Base-by-base conservation (phyloP, 1,140 invertebrate genomes). In the Physella acuta region DNA sequence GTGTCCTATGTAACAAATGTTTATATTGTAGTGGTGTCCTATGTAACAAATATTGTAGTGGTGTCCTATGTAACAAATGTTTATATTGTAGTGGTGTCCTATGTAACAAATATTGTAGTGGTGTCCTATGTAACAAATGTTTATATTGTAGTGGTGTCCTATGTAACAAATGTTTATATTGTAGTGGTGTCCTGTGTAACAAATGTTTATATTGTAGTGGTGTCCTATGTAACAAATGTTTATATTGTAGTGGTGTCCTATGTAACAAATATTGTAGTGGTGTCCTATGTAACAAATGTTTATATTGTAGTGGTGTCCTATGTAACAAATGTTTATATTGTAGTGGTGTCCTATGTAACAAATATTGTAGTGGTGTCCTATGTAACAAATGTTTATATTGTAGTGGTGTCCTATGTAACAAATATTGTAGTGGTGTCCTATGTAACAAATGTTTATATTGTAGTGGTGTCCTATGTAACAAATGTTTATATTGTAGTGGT, bases 251-350 rank as follows among this genome's bases (percentile, higher is more conserved):
- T 82, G 80, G 72, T 85, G 26, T 72, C 80, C 0, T 86, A 87
- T 75, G 85, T 85, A 75, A 78, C 86, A 53, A 83, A 81, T 28
- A 79, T 87, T n/a, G n/a, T n/a, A n/a, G n/a, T n/a, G n/a, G n/a
- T n/a, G n/a, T n/a, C n/a, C n/a, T n/a, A n/a, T n/a, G n/a, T n/a
- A n/a, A n/a, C n/a, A n/a, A n/a, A n/a, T n/a, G n/a, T n/a, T 44
- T 8, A 44, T 28, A 16, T 78, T 79, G 28, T 75, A 84, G 81
- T 82, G 80, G 72, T 85, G 26, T 72, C 80, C 0, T 86, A 87
- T 75, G 85, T 85, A 75, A 78, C 86, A 53, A 83, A 81, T 28
- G 80, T 87, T 11, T 76, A 77, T 56, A 87, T 86, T 20, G 85
- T 84, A 1, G 86, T 87, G 72, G 78, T 82, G 16, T 66, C 81